Percentiles rank a stretch among this genome's conserved stretches.
These are phyloP conservation scores for Alcedo atthis DNA, from an alignment of 2,797 vertebrate genomes.

Conservation along the genomic window DNA sequence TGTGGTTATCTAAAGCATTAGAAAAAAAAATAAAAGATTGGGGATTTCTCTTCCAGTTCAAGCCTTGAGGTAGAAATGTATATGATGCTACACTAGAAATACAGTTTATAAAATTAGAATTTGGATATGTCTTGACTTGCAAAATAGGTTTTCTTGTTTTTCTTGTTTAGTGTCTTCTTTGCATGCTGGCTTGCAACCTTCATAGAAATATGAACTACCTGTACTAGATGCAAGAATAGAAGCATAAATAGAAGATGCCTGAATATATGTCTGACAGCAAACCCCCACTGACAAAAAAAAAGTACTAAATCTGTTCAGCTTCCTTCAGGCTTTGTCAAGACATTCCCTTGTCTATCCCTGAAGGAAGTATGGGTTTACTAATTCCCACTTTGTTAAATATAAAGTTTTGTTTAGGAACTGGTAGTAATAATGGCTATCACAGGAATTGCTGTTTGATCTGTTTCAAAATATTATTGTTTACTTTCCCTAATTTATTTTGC, in stretches of 20 bases:
- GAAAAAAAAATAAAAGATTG: background rate
- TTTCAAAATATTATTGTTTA: background rate
- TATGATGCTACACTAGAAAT: background rate
- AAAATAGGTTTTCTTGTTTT: background rate
- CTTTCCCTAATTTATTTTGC: background rate
- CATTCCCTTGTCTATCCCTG: background rate
- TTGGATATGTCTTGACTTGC: background rate
- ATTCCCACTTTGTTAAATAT: background rate
- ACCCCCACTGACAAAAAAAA: background rate
- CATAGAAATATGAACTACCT: background rate
- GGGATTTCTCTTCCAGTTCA: background rate
- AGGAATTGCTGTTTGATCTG: background rate
- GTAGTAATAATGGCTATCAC: background rate
- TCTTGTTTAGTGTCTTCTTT: background rate
- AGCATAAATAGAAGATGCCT: background rate
- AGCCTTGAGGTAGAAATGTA: background rate
- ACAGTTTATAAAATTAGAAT: background rate
- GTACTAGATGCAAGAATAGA: background rate
- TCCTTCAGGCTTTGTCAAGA: background rate
- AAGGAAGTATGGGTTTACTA: background rate
- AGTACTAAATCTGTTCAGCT: background rate
- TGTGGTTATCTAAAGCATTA: background rate
- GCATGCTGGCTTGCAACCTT: background rate
- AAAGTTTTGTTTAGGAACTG: background rate
- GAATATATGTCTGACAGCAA: background rate